These are phyloP conservation scores for Caligus rogercresseyi DNA, from an alignment of 1,140 invertebrate genomes.

Conservation along the genomic window DNA sequence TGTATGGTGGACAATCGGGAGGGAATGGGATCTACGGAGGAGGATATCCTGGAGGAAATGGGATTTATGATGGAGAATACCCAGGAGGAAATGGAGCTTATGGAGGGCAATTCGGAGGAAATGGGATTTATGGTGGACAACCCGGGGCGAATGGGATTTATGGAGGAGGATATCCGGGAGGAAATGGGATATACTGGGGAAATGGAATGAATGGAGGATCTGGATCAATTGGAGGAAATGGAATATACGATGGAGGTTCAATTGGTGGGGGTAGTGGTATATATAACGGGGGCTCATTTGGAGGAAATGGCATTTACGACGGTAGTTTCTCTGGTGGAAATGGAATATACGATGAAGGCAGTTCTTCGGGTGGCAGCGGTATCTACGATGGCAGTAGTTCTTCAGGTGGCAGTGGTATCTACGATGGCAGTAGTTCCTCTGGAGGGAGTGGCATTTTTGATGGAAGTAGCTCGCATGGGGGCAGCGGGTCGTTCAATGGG, in stretches of 20 bases:
- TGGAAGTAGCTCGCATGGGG: not conserved
- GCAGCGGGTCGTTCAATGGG: not conserved
- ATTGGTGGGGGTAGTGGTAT: not conserved
- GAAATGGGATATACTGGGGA: not conserved
- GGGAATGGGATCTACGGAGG: too few relatives aligned
- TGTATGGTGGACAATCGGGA: too few relatives aligned
- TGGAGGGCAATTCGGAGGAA: too few relatives aligned
- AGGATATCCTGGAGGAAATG: not conserved
- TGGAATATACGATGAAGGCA: not conserved
- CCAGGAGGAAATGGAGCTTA: too few relatives aligned
- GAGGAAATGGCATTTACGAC: not conserved
- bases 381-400: not conserved
- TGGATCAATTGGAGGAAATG: not conserved
- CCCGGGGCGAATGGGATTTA: too few relatives aligned
- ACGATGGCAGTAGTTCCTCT: not conserved
- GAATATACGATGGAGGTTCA: not conserved
- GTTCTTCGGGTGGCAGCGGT: not conserved
- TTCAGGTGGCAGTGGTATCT: not conserved
- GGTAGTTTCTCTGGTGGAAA: slow-evolving; percentile 3
- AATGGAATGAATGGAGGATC: not conserved
- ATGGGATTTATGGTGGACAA: too few relatives aligned
- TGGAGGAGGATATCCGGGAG: not conserved
- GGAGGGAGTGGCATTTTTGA: not conserved
- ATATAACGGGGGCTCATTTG: slow-evolving; percentile 1
- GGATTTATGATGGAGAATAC: too few relatives aligned